Evolutionary conservation across 2,113 vertebrate genomes (phyloP), one percentile per base, ranked within the genome.

Genomic region (Neogobius melanostomus): DNA sequence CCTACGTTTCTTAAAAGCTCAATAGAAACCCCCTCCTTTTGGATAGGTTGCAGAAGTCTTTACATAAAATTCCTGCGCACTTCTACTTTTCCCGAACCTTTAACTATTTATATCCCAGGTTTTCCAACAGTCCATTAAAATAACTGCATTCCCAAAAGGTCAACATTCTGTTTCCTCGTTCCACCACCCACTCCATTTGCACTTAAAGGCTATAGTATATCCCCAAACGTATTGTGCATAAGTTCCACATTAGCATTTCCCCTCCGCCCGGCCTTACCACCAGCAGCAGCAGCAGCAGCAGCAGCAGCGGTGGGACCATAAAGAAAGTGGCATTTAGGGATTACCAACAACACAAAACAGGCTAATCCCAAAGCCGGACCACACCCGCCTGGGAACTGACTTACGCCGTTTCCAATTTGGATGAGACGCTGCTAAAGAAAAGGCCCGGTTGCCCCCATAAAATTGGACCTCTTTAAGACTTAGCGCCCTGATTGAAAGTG

Each of bases 271-370:
- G 21, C 80, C 53, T 36, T 36, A 12, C 7, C 44, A 17, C n/a
- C 68, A 50, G 48, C 65, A 66, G 82, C 28, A 36, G 28, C 53
- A 12, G 14, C 44, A 17, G 44, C 68, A 50, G 48, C 65, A 66
- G 82, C 77, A 71, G 61, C 52, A 72, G 61, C 54, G 65, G 56
- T 66, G 66, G 66, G 70, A 75, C 63, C 66, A 36, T 36, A 36
- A 79, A 21, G 81, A 44, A 61, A 82, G 82, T 83, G 83, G 81
- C 79, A 85, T 85, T 84, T 82, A 81, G 74, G 85, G 89, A 90
- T 91, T 90, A 90, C 85, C 87, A 82, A 82, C 86, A 89, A 88
- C 82, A 88, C 80, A 87, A 85, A 90, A 88, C 84, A 81, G 86
- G 81, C 85, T 90, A 87, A 90, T 90, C 89, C 84, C 53, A 21